Percentiles rank a stretch among this genome's conserved stretches.
phyloP scores from a whole-genome alignment of 2,888 invertebrate genomes.

The Lithophane ornitopus region DNA sequence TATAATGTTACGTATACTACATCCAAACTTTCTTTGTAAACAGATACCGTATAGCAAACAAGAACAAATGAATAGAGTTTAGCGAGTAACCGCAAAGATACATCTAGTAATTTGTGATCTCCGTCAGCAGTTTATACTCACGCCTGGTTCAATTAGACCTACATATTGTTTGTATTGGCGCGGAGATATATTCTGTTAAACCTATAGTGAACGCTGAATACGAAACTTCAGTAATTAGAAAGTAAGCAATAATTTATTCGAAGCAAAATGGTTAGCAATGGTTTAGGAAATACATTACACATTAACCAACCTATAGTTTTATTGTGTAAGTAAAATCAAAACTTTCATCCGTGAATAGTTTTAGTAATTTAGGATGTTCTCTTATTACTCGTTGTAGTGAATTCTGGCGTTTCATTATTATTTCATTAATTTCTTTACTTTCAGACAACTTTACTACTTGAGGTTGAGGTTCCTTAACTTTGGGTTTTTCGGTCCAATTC shows the following conservation, averaged over 20 bases:
- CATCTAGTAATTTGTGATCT: slow-evolving; percentile 80
- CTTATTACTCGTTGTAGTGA: slow-evolving; percentile 77
- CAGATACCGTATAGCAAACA: slow-evolving; percentile 75
- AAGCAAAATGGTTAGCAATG: slow-evolving; percentile 10
- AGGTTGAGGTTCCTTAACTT: slow-evolving; percentile 25
- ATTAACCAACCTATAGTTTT: slow-evolving; percentile 54
- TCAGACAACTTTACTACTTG: slow-evolving; percentile 53
- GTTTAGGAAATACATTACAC: slow-evolving; percentile 54
- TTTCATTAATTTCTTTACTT: slow-evolving; percentile 67
- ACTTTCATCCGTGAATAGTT: slow-evolving; percentile 84
- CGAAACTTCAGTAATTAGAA: slow-evolving; percentile 25
- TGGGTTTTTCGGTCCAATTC: slow-evolving; percentile 35
- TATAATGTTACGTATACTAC: slow-evolving; percentile 55
- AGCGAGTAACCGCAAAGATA: slow-evolving; percentile 79
- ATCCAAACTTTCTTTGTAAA: slow-evolving; percentile 71
- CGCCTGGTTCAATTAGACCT: slow-evolving; percentile 73
- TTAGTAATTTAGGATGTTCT: slow-evolving; percentile 79
- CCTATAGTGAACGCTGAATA: slow-evolving; percentile 31
- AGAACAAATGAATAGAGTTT: slow-evolving; percentile 82
- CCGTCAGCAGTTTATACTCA: slow-evolving; percentile 68
- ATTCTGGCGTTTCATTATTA: slow-evolving; percentile 73
- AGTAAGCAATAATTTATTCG: slow-evolving; percentile 36
- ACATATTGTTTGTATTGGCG: slow-evolving; percentile 53
- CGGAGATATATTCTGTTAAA: slow-evolving; percentile 10
- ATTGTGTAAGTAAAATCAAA: slow-evolving; percentile 74